Conservation (phyloP, 2,113 vertebrate species). For the Larimichthys crocea region DNA sequence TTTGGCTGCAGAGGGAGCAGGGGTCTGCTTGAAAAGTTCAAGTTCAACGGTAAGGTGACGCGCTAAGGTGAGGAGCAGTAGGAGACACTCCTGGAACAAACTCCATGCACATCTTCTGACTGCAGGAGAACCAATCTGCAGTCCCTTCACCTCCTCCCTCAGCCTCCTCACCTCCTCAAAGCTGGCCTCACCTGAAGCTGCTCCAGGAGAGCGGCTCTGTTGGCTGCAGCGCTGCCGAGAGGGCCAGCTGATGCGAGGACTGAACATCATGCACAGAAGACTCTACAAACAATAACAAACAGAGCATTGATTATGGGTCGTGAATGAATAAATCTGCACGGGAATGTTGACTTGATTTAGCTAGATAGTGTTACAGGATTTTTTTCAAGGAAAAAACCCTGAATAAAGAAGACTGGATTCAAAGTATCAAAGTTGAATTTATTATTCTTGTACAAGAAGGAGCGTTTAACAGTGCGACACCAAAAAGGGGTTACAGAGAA, state of each 20-base stretch:
- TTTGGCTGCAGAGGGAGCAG: constrained; percentile 52
- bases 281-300: constrained; percentile 68
- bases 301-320: not conserved
- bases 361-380: too few species aligned
- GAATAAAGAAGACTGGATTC: too few species aligned
- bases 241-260: constrained; percentile 74
- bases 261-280: constrained; percentile 57
- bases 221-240: constrained; percentile 73
- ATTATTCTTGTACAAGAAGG: too few species aligned
- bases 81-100: constrained; percentile 86
- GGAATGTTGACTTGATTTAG: not conserved
- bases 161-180: constrained; percentile 74
- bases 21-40: constrained; percentile 71
- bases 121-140: constrained; percentile 69
- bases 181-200: constrained; percentile 75
- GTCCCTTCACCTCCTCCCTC: constrained; percentile 63
- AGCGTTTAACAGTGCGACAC: too few species aligned
- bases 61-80: constrained; percentile 86
- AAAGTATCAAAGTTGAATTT: too few species aligned
- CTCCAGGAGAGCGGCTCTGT: constrained; percentile 80
- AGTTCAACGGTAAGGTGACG: constrained; percentile 81
- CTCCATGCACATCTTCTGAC: constrained; percentile 83
- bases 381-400: too few species aligned
- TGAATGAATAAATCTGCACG: not conserved
- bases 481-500: too few species aligned